Base-by-base conservation (phyloP, 1,140 invertebrate genomes). In the Copidosoma floridanum region DNA sequence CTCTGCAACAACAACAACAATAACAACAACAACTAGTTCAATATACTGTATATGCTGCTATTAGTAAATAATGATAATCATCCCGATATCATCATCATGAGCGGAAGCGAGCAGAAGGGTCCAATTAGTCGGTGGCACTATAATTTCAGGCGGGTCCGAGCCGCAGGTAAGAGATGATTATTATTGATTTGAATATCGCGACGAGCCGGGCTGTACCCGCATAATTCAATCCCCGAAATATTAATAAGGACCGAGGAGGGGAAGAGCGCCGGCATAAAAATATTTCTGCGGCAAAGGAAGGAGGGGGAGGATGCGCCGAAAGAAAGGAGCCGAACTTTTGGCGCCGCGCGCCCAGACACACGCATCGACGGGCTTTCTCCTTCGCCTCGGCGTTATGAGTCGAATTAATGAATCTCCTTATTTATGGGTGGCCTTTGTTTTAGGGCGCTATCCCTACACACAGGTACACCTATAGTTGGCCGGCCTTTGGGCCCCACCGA, bases 351-450 rank as follows among this genome's bases (percentile, higher is more conserved):
- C 29, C 29, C 29, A 6, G 6, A 8, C 12, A 32, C 29, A 32
- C 29, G 12, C 29, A 32, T 12, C 29, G 6, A 12, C 29, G 2
- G 41, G 43, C 12, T 47, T 47, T 60, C 41, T 53, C 50, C 14
- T 46, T 16, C 23, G 40, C 50, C 18, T 38, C 47, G 27, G 50
- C 21, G 41, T 60, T 61, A 61, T 54, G 51, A 54, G 37, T 54
- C 51, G 58, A 61, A 61, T 61, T 61, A 61, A 61, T 61, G 58
- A 61, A 61, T 61, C 35, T 61, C 35, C 43, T 61, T 61, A 61
- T 61, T 61, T 54, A 54, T 48, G 51, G 58, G 40, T 40, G 50
- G 58, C 16, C 51, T 61, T 61, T 61, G 58, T 61, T 54, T 61
- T 53, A 61, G 24, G 41, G 32, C 16, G 35, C 46, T 16, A 20